Evolutionary conservation across 2,888 invertebrate species (phyloP), one percentile per base, ranked within the genome.

Genomic region (Erpobdella octoculata): DNA sequence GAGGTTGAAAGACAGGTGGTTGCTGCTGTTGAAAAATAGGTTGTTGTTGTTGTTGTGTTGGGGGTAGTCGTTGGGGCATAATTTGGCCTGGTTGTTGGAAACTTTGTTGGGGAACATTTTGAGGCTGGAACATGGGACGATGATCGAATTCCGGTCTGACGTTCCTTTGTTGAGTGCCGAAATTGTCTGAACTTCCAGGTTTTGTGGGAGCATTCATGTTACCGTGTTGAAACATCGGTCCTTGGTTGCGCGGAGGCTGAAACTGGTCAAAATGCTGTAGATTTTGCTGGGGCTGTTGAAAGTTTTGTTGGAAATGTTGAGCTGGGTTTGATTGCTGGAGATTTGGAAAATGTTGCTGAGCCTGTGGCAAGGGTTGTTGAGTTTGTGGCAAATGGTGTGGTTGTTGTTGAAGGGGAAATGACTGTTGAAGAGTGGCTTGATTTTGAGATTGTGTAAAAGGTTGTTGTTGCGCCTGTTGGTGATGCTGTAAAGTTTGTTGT

Each of bases 401-500:
- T 46, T 41, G 68, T 21, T 25, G 36, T 65, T 65, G 66, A n/a
- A 21, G 38, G 3, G 21, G 68, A 6, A 48, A 21, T 46, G 2
- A 58, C 36, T 69, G 69, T 65, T 35, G 65, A 12, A 21, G 65
- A n/a, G 25, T 8, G 12, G 8, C 59, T 65, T 65, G 65, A 25
- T 15, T 65, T 65, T 36, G 18, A 33, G 69, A 15, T 69, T 33
- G 12, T 25, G 33, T 33, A 53, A 15, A 6, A 58, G 33, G 2
- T 33, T 46, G 69, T 58, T 69, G 69, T 46, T 69, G 67, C 41
- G 31, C 25, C 48, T 46, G 67, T 15, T 25, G 28, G 1, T 18
- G 5, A 37, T 67, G 46, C 35, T 67, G 67, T n/a, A 25, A 35
- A 15, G 15, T n/a, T 67, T 41, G 67, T 67, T 67, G 67, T 5